Evolutionary conservation across 2,113 vertebrate genomes (phyloP).

Genomic region (Tachuris rubrigastra): DNA sequence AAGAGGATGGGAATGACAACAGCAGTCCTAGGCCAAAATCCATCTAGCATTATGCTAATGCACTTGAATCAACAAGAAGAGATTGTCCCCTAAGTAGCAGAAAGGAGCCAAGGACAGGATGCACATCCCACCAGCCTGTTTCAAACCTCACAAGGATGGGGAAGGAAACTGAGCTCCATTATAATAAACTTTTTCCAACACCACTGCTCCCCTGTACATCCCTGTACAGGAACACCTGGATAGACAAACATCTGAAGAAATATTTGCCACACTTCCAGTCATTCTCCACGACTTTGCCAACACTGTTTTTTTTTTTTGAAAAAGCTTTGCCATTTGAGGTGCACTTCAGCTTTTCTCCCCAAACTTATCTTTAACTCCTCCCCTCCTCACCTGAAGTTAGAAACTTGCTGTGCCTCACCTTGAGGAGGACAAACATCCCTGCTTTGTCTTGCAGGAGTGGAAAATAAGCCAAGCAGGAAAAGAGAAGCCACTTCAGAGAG

Average conservation of each 20-base stretch:
- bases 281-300: rapidly evolving
- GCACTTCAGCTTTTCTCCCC: neutral
- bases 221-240: rapidly evolving
- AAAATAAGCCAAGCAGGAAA: neutral
- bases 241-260: neutral
- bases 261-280: neutral
- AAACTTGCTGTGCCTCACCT: neutral
- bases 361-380: neutral
- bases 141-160: neutral
- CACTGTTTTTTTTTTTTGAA: neutral
- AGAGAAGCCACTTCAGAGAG: neutral
- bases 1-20: neutral
- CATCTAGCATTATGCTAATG: rapidly evolving
- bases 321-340: neutral
- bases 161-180: neutral
- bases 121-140: neutral
- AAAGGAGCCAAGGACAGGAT: neutral
- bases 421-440: neutral
- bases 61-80: neutral
- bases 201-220: neutral
- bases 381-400: neutral
- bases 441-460: neutral
- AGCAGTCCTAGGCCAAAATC: neutral
- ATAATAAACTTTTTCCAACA: rapidly evolving
- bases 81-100: neutral